Base-by-base conservation (phyloP, 2,113 vertebrate species). In the Columbina picui region DNA sequence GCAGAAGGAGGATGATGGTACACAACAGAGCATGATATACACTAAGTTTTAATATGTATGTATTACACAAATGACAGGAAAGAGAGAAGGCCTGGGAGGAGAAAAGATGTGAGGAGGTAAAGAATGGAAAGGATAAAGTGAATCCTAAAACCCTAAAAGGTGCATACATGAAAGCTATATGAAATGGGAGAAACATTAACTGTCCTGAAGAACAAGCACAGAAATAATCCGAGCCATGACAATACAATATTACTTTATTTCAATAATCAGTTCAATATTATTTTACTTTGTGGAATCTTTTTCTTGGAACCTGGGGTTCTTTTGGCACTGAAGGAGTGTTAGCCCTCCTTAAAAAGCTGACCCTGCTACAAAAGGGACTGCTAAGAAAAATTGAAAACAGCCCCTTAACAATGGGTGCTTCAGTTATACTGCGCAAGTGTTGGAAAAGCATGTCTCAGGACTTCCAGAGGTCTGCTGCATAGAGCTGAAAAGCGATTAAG, bases 401-500 rank as follows among this genome's bases (percentile, higher is more conserved):
- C 39, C 55, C 45, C 61, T 87, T 95, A 96, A 97, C 97, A 95
- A 96, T 96, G 81, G 87, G 79, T 79, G 47, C 94, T 96, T 95
- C 94, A 97, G 94, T 97, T 95, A 93, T 83, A 92, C 71, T 84
- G 97, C 86, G 56, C 94, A 96, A 97, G 74, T 92, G 93, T 84
- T 96, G 84, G 93, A 96, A 97, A 98, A 97, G 90, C 94, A 89
- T 96, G 78, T 94, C 96, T 96, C 94, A 73, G 79, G 87, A 59
- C 91, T 96, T 96, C 95, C 90, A 94, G 83, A 83, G 93, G 73
- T 81, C 92, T 96, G 92, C 90, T 92, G 95, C 92, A 97, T 94
- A 97, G 89, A 95, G 96, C 94, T 92, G 87, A 96, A 95, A 92
- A 96, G 93, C 94, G 81, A 98, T 97, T 97, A 97, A 97, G 68